Evolutionary conservation across 2,113 vertebrate species (phyloP).

Genomic region (Oncorhynchus gorbuscha): DNA sequence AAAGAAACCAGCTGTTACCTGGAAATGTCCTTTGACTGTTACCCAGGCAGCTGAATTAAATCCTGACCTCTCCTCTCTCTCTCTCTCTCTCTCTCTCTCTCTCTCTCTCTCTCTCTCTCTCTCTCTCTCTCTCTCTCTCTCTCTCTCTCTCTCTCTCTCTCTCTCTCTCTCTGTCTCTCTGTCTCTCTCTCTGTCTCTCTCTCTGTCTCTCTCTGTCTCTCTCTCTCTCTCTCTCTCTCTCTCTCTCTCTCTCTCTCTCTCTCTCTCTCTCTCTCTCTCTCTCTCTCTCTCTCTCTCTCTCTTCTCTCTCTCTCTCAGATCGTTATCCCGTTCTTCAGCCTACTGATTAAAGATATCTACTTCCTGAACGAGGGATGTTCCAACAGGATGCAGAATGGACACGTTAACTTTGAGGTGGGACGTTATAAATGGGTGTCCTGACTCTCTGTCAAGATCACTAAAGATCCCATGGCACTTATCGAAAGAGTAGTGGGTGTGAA

Average conservation of each 20-base stretch:
- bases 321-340: slow-evolving; percentile 96
- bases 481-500: too few relatives aligned
- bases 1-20: too few relatives aligned
- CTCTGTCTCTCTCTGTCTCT: slow-evolving; percentile 14
- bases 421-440: too few relatives aligned
- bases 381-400: slow-evolving; percentile 86
- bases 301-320: slow-evolving; percentile 73
- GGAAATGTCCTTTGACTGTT: too few relatives aligned
- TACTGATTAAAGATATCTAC: slow-evolving; percentile 94
- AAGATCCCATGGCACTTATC: too few relatives aligned
- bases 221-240: slow-evolving; percentile 26
- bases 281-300: too few relatives aligned
- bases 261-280: too few relatives aligned
- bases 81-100: slow-evolving; percentile 18
- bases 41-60: too few relatives aligned
- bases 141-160: slow-evolving; percentile 28
- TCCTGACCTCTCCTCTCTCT: too few relatives aligned
- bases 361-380: slow-evolving; percentile 93
- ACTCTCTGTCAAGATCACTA: too few relatives aligned
- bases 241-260: slow-evolving; percentile 38
- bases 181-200: slow-evolving; percentile 34
- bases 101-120: slow-evolving; percentile 23
- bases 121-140: slow-evolving; percentile 23
- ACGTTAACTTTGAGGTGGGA: slow-evolving; percentile 86
- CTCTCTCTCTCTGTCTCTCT: slow-evolving; percentile 12